phyloP scores from a whole-genome alignment of 2,888 invertebrate species.

The Temnothorax rugatulus region DNA sequence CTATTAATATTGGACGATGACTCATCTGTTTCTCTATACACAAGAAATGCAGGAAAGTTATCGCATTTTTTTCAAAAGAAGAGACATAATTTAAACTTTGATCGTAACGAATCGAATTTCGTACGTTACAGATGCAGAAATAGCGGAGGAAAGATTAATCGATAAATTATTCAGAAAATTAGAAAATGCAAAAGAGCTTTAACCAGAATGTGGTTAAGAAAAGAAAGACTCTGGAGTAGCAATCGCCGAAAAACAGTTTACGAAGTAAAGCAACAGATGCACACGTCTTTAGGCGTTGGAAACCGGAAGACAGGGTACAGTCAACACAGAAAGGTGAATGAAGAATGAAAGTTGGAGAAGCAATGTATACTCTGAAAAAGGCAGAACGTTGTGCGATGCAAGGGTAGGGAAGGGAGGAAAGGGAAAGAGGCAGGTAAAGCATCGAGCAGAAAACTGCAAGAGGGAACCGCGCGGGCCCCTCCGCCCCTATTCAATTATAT shows the following conservation, averaged over 20 bases:
- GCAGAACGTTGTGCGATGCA: conserved; percentile 29
- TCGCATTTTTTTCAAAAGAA: neutral
- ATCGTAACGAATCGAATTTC: neutral
- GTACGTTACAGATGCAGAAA: neutral
- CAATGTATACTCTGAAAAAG: conserved; percentile 27
- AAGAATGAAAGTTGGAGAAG: conserved; percentile 36
- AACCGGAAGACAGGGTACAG: conserved; percentile 44
- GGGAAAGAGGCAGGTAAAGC: conserved; percentile 28
- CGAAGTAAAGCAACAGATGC: conserved; percentile 33
- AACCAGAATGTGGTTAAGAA: neutral
- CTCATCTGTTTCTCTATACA: neutral
- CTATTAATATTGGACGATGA: neutral
- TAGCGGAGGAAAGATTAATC: neutral
- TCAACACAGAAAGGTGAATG: conserved; percentile 28
- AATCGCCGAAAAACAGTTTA: conserved; percentile 25
- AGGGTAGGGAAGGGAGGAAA: conserved; percentile 61
- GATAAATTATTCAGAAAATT: neutral
- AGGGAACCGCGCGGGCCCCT: conserved; percentile 70
- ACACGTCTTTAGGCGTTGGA: neutral
- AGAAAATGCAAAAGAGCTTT: neutral
- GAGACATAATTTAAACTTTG: neutral
- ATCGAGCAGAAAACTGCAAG: conserved; percentile 49
- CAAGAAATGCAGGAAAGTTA: neutral
- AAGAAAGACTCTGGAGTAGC: neutral
- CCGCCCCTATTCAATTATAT: conserved; percentile 85